Base-by-base conservation (phyloP, 2,797 vertebrate species). In the Hydrophis major region DNA sequence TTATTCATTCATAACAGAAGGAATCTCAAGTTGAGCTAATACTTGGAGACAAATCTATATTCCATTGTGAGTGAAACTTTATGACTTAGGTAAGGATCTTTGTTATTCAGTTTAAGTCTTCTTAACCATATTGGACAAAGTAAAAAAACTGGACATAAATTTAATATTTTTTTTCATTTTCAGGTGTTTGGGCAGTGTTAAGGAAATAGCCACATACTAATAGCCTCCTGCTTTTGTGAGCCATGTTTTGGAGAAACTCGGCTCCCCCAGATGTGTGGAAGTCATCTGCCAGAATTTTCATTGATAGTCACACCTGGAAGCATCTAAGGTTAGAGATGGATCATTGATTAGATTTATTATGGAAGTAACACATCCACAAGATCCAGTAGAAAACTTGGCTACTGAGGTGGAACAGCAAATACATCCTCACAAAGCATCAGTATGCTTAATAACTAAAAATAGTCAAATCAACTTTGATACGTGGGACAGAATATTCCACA, bases 11-110 rank as follows among this genome's bases (percentile, higher is more conserved):
- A 32, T 32, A 32, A 6, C 88, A 63, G 56, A 94, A 94, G 47
- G 18, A 94, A 91, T 93, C 92, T 50, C 61, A 90, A 95, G 69
- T 94, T 94, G 88, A 1, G 28, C 42, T 25, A 6, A 93, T 87
- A 94, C 18, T 25, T 93, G 42, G 91, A 94, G 91, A 92, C 42
- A 60, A 74, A 87, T 90, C 57, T 6, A 56, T 94, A 20, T 93
- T 89, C 91, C 95, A 94, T 28, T 95, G 92, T 18, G 92, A 93
- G 56, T 93, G 57, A 94, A 59, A 94, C 18, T 83, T 32, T 74
- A 56, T 92, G 92, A 78, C 14, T 47, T 83, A n/a, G 11, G 0
- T 92, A 56, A 69, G 1, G 18, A 63, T 69, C 27, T 61, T 42
- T 61, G 56, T 78, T 69, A 69, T 14, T 32, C 66, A 74, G 1